Conservation (phyloP, 2,888 invertebrate species). For the Plagiodera versicolora region DNA sequence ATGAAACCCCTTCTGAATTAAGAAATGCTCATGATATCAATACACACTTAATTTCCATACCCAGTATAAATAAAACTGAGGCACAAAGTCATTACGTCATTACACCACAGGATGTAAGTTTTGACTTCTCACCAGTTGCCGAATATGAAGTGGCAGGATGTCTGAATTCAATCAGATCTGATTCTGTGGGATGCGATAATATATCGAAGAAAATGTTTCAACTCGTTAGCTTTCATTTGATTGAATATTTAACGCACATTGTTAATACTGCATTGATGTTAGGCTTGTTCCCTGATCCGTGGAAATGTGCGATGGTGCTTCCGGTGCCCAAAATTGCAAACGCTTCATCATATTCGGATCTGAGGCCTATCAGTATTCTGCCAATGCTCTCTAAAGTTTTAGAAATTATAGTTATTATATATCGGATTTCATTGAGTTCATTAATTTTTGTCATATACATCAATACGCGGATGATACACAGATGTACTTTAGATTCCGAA, state of each 20-base stretch:
- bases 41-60: not conserved
- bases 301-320: not conserved
- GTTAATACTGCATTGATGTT: not conserved
- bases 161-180: not conserved
- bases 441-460: too few relatives aligned
- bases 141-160: not conserved
- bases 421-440: too few relatives aligned
- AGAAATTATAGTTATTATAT: too few relatives aligned
- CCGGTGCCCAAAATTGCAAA: too few relatives aligned
- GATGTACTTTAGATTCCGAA: too few relatives aligned
- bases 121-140: too few relatives aligned
- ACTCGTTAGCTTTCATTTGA: conserved; percentile 1
- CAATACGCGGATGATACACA: too few relatives aligned
- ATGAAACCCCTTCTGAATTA: not conserved
- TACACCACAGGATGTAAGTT: not conserved
- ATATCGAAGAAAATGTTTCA: conserved; percentile 1
- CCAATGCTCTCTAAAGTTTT: too few relatives aligned
- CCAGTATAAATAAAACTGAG: not conserved
- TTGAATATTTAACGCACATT: not conserved
- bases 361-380: too few relatives aligned
- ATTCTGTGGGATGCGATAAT: not conserved
- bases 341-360: too few relatives aligned
- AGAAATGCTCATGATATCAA: not conserved
- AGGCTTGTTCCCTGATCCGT: not conserved
- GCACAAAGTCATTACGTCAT: not conserved